Percentiles rank a stretch among this genome's conserved stretches.
Conservation (phyloP, 2,113 vertebrate genomes). For the Mesembrinibis cayennensis region DNA sequence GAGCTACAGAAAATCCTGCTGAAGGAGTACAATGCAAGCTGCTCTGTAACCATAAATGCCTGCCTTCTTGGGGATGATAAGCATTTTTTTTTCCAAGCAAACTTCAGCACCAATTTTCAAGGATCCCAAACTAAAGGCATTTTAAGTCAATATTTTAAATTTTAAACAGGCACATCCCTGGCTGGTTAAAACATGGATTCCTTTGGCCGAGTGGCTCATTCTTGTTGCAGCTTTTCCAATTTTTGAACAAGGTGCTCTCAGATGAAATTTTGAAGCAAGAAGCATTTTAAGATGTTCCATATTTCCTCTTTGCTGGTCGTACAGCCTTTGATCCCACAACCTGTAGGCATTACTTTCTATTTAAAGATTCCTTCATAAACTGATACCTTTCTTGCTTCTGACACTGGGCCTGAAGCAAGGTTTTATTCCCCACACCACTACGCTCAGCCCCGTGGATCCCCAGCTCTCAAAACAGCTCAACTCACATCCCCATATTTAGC, state of each 20-base stretch:
- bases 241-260: background rate
- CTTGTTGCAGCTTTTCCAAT: background rate
- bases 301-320: background rate
- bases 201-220: background rate
- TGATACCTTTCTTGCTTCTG: background rate
- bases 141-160: background rate
- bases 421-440: background rate
- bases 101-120: background rate
- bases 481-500: rapidly evolving
- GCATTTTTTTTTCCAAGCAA: background rate
- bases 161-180: background rate
- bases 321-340: background rate
- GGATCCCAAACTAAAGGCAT: background rate
- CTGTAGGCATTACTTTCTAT: background rate
- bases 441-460: background rate
- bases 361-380: background rate
- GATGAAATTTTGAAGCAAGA: background rate
- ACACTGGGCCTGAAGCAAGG: background rate
- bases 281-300: background rate
- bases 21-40: background rate
- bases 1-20: background rate
- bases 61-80: background rate
- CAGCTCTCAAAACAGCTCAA: background rate
- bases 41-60: no score
- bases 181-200: background rate